phyloP scores from a whole-genome alignment of 2,888 invertebrate species.

The Geophilus truncorum region DNA sequence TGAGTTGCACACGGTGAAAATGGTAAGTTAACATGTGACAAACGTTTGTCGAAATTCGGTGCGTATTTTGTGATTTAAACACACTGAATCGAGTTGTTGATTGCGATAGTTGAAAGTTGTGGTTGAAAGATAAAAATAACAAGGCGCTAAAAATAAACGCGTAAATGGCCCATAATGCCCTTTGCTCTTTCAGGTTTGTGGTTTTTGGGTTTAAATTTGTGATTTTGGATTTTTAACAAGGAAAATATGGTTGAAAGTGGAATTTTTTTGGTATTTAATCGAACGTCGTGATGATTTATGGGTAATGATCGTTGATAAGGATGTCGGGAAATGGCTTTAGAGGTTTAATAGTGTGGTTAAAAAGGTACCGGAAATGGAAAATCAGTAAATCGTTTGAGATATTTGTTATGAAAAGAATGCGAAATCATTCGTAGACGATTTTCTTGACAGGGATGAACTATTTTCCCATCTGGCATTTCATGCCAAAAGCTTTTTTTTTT shows the following conservation, averaged over 20 bases:
- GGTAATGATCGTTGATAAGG: too few relatives aligned
- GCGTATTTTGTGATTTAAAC: neutral
- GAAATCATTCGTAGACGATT: neutral
- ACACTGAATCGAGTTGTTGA: too few relatives aligned
- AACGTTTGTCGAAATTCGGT: neutral
- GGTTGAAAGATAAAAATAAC: too few relatives aligned
- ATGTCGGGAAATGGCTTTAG: too few relatives aligned
- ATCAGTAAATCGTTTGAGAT: neutral
- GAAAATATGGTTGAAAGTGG: too few relatives aligned
- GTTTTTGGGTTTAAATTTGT: neutral
- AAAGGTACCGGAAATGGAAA: too few relatives aligned
- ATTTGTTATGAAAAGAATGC: neutral
- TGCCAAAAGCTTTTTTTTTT: neutral
- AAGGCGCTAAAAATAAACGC: neutral
- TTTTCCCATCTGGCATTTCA: neutral
- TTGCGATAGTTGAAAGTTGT: too few relatives aligned
- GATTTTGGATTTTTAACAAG: too few relatives aligned
- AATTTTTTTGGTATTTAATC: too few relatives aligned
- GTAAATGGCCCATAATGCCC: neutral
- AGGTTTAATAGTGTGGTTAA: too few relatives aligned
- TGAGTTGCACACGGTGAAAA: neutral
- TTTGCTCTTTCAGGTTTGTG: neutral
- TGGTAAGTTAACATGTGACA: neutral
- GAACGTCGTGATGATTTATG: too few relatives aligned
- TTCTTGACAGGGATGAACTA: neutral